Evolutionary conservation across 2,113 vertebrate genomes (phyloP).

Genomic region (Gymnogyps californianus): DNA sequence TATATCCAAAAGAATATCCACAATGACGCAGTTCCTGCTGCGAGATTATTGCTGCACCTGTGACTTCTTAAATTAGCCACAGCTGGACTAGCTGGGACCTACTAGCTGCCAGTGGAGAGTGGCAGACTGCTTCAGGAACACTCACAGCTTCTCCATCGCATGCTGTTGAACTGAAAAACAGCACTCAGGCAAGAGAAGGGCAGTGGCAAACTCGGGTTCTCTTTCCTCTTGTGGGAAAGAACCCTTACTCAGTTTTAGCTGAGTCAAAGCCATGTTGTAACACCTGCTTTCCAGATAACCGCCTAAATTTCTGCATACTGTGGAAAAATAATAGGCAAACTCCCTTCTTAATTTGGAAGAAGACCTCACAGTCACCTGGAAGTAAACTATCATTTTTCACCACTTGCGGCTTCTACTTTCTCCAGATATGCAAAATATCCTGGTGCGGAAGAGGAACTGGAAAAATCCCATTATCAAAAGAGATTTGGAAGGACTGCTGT

Average conservation of each 20-base stretch:
- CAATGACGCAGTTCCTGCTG: slow-evolving; percentile 21
- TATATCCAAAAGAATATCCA: background rate
- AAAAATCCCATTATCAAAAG: background rate
- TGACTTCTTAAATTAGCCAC: slow-evolving; percentile 48
- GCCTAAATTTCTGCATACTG: background rate
- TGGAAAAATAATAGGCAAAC: background rate
- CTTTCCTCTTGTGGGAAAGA: background rate
- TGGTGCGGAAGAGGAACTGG: background rate
- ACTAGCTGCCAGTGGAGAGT: background rate
- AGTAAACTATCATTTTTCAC: background rate
- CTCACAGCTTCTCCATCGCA: background rate
- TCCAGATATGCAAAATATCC: background rate
- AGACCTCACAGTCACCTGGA: background rate
- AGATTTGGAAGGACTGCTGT: background rate
- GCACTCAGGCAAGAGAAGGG: background rate
- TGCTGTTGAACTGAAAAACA: background rate
- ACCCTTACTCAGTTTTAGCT: background rate
- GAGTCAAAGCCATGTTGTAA: background rate
- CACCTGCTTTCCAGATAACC: background rate
- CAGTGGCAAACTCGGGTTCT: background rate
- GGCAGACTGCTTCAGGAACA: background rate
- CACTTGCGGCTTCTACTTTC: background rate
- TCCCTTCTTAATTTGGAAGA: background rate
- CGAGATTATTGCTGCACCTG: slow-evolving; percentile 54
- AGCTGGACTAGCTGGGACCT: slow-evolving; percentile 34